phyloP scores from a whole-genome alignment of 2,888 invertebrate species.

The Limulus polyphemus region DNA sequence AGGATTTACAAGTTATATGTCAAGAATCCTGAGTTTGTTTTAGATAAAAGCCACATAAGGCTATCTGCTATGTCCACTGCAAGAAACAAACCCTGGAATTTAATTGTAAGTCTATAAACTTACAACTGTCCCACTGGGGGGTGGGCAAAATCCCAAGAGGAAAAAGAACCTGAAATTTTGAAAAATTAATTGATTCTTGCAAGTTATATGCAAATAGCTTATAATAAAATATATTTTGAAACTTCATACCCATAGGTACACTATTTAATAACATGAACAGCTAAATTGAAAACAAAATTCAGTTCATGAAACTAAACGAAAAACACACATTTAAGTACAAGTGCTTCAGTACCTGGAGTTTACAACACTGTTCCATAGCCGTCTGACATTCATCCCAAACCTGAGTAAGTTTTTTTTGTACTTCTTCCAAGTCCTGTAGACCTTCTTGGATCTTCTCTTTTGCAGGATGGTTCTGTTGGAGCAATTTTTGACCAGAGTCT shows the following conservation, averaged over 20 bases:
- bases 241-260: not conserved
- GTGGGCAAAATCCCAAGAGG: too few relatives aligned
- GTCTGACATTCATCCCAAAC: constrained; percentile 9
- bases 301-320: not conserved
- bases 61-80: too few relatives aligned
- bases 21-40: too few relatives aligned
- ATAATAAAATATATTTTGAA: not conserved
- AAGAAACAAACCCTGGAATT: too few relatives aligned
- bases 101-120: too few relatives aligned
- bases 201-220: not conserved
- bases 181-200: too few relatives aligned
- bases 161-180: too few relatives aligned
- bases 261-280: not conserved
- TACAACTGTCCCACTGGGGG: too few relatives aligned
- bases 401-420: constrained; percentile 4
- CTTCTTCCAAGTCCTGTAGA: constrained; percentile 4
- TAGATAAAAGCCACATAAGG: too few relatives aligned
- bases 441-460: constrained; percentile 4
- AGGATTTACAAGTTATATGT: too few relatives aligned
- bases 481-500: constrained; percentile 6
- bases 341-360: constrained; percentile 9
- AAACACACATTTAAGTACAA: not conserved
- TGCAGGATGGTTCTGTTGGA: constrained; percentile 1
- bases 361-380: constrained; percentile 7
- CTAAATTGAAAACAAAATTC: not conserved